Evolutionary conservation across 1,140 invertebrate species (phyloP).

Genomic region (Leptinotarsa lineolata): DNA sequence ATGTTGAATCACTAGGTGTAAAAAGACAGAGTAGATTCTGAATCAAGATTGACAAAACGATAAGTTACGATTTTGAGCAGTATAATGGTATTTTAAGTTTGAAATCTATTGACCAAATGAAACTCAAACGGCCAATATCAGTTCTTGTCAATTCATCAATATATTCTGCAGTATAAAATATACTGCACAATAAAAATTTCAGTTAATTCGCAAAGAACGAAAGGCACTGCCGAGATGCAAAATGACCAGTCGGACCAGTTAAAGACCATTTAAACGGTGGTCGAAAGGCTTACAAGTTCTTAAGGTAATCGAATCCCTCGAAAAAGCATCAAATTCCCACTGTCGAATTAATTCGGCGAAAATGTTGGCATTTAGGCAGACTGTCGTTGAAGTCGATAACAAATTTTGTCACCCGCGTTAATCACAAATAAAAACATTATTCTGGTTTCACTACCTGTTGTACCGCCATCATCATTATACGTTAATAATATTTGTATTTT

Average conservation of each 20-base stretch:
- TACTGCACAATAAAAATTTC: too few relatives aligned
- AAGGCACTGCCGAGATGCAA: not conserved
- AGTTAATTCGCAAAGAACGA: too few relatives aligned
- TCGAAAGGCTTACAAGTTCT: conserved; percentile 1
- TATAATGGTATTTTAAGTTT: too few relatives aligned
- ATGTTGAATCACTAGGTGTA: too few relatives aligned
- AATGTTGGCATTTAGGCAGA: not conserved
- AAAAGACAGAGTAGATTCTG: too few relatives aligned
- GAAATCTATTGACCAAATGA: too few relatives aligned
- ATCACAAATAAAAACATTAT: conserved; percentile 3
- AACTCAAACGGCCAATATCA: too few relatives aligned
- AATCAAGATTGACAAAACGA: too few relatives aligned
- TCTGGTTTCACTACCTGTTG: not conserved
- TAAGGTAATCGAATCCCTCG: not conserved
- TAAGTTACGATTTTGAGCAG: too few relatives aligned
- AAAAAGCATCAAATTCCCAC: not conserved
- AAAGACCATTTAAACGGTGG: not conserved
- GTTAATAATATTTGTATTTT: not conserved
- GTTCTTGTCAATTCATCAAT: too few relatives aligned
- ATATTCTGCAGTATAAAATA: too few relatives aligned
- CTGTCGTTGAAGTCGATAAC: not conserved
- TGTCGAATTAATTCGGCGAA: conserved; percentile 8
- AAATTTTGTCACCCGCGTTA: conserved; percentile 1
- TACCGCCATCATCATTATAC: not conserved
- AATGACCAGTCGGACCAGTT: not conserved